These are phyloP conservation scores for Cheilosia vernalis DNA, from an alignment of 2,888 invertebrate species.

Conservation along the genomic window DNA sequence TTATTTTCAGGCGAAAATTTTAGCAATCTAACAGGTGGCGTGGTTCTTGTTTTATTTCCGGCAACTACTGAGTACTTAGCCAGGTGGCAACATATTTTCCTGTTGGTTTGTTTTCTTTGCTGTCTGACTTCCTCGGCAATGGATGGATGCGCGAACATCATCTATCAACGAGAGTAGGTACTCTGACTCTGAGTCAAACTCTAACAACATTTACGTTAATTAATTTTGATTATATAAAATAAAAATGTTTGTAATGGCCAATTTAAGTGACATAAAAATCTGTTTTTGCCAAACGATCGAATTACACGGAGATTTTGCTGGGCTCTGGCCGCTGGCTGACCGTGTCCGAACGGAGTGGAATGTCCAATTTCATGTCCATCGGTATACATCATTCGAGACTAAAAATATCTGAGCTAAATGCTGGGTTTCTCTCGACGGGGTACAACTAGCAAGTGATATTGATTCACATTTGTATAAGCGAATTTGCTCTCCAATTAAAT, in stretches of 20 bases:
- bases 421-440: conserved; percentile 28
- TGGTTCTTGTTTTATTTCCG: conserved; percentile 26
- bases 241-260: conserved; percentile 71
- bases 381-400: conserved; percentile 47
- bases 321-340: conserved; percentile 5
- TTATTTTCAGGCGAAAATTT: not conserved
- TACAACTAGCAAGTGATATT: conserved; percentile 26
- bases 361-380: conserved; percentile 53
- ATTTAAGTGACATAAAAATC: conserved; percentile 72
- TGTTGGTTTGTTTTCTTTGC: not conserved
- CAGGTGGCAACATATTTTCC: not conserved
- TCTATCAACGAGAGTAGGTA: conserved; percentile 57
- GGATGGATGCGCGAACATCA: conserved; percentile 64
- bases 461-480: not conserved
- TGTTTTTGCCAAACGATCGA: conserved; percentile 72
- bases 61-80: not conserved
- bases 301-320: conserved; percentile 47
- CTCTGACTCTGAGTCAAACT: conserved; percentile 43
- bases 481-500: conserved; percentile 27
- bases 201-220: conserved; percentile 68
- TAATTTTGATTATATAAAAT: conserved; percentile 72
- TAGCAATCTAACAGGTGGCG: conserved; percentile 5
- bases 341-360: conserved; percentile 30
- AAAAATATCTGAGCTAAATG: conserved; percentile 43
- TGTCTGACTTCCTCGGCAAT: conserved; percentile 31